Percentiles rank a stretch among this genome's conserved stretches.
Evolutionary conservation across 2,113 vertebrate genomes (phyloP).

Genomic region (Nycticryphes semicollaris): DNA sequence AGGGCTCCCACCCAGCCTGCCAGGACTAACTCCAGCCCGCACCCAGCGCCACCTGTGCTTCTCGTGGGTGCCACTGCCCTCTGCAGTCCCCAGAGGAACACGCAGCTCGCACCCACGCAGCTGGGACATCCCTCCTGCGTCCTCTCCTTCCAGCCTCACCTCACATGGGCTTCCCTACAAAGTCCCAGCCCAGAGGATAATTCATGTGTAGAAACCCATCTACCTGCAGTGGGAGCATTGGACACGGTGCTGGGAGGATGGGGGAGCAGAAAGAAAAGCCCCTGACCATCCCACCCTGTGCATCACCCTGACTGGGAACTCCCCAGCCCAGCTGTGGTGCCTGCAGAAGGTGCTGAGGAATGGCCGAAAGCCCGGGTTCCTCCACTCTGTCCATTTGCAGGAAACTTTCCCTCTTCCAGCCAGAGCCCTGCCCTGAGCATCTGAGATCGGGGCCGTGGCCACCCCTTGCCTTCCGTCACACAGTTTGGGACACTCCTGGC

Average conservation of each 20-base stretch:
- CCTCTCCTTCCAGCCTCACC: background rate
- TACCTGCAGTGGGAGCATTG: background rate
- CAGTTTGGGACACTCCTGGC: background rate
- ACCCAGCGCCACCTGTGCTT: background rate
- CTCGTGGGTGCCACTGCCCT: constrained; percentile 27
- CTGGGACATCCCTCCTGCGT: rapidly evolving
- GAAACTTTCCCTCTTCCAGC: background rate
- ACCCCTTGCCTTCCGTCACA: rapidly evolving
- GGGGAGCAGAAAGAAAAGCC: background rate
- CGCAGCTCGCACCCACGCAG: background rate
- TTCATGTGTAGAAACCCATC: rapidly evolving
- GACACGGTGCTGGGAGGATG: background rate
- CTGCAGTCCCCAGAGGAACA: constrained; percentile 15
- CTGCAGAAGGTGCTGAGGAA: background rate
- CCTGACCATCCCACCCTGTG: background rate
- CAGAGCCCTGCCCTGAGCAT: rapidly evolving
- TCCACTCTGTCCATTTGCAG: background rate
- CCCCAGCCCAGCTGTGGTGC: background rate
- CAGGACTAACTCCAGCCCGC: background rate
- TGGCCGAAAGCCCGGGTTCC: rapidly evolving
- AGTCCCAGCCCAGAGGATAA: background rate
- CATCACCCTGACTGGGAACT: background rate
- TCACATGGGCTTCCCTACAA: rapidly evolving
- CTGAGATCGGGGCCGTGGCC: rapidly evolving
- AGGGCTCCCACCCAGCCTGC: background rate